Conservation (phyloP, 2,888 invertebrate genomes). For the Priocnemis perturbator region DNA sequence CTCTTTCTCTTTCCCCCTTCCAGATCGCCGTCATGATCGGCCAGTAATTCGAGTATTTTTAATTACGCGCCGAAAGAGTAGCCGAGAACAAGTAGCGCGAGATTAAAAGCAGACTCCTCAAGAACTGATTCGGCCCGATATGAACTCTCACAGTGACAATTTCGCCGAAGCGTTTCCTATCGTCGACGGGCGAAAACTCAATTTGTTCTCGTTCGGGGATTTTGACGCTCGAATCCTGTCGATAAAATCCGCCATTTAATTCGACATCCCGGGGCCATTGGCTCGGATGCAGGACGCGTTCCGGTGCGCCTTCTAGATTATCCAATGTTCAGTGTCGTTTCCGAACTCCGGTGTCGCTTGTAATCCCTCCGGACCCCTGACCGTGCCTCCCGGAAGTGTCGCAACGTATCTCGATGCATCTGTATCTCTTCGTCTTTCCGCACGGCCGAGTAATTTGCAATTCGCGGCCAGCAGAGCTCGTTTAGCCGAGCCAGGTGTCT, state of each 20-base stretch:
- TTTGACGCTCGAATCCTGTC: slow-evolving; percentile 29
- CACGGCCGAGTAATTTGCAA: slow-evolving; percentile 54
- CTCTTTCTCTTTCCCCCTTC: slow-evolving; percentile 31
- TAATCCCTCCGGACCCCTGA: slow-evolving; percentile 58
- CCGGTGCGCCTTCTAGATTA: slow-evolving; percentile 45
- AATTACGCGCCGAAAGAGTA: slow-evolving; percentile 51
- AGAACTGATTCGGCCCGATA: no score
- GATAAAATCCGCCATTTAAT: slow-evolving; percentile 40
- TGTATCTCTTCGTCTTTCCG: slow-evolving; percentile 54
- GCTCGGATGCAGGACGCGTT: slow-evolving; percentile 31
- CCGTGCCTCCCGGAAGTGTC: slow-evolving; percentile 54
- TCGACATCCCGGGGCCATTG: slow-evolving; percentile 36
- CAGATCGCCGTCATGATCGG: slow-evolving; percentile 54
- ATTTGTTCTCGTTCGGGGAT: slow-evolving; percentile 22
- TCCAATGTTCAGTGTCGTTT: slow-evolving; percentile 33
- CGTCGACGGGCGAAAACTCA: no score
- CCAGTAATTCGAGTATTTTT: slow-evolving; percentile 57
- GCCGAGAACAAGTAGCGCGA: no score
- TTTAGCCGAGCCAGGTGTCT: slow-evolving; percentile 38
- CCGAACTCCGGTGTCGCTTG: slow-evolving; percentile 52
- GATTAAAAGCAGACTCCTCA: no score
- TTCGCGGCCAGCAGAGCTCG: slow-evolving; percentile 51
- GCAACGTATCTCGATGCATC: slow-evolving; percentile 51
- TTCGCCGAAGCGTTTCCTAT: no score
- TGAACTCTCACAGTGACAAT: no score